phyloP scores from a whole-genome alignment of 2,113 vertebrate genomes.

The Leucopsar rothschildi region DNA sequence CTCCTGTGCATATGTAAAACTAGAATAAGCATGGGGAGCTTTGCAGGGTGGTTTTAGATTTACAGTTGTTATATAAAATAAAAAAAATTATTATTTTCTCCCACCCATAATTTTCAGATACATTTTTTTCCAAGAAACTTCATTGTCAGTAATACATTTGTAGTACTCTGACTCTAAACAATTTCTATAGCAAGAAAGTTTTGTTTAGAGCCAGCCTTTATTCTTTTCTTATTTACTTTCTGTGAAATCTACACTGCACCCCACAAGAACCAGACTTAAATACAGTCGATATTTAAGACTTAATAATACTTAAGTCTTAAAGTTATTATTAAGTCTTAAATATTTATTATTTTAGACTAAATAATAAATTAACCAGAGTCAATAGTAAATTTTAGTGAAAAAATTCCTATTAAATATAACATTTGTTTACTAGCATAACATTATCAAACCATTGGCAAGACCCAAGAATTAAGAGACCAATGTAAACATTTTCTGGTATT shows the following conservation, averaged over 20 bases:
- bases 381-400: background rate
- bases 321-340: no score
- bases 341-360: no score
- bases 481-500: background rate
- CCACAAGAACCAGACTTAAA: background rate
- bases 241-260: background rate
- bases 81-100: background rate
- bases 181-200: background rate
- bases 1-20: background rate
- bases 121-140: background rate
- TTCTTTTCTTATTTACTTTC: background rate
- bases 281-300: no score
- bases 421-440: background rate
- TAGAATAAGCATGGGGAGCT: background rate
- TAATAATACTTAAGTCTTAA: no score
- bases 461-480: background rate
- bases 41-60: background rate
- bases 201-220: background rate
- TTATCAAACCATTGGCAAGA: background rate
- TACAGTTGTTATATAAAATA: background rate
- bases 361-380: background rate
- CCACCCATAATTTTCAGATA: background rate
- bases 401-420: background rate
- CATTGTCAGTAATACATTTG: background rate
- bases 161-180: background rate